phyloP scores from a whole-genome alignment of 1,140 invertebrate genomes.

The Leptopilina clavipes region DNA sequence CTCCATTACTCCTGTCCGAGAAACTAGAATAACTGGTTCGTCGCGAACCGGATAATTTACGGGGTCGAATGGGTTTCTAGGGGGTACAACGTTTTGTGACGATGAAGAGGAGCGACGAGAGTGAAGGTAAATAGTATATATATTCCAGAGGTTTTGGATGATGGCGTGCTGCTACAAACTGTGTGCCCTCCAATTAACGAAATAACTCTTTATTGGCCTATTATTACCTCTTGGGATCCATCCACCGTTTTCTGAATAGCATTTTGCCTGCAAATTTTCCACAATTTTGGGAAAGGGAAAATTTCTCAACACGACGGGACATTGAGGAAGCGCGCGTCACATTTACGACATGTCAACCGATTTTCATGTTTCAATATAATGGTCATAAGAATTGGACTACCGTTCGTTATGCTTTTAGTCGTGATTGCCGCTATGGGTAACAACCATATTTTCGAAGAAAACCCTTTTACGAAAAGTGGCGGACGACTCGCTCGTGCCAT shows the following conservation, averaged over 20 bases:
- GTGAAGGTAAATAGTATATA: slow-evolving; percentile 29
- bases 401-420: slow-evolving; percentile 29
- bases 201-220: slow-evolving; percentile 50
- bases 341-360: slow-evolving; percentile 47
- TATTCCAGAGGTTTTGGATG: background rate
- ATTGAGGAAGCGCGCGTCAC: background rate
- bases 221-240: slow-evolving; percentile 41
- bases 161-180: background rate
- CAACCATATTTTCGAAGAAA: slow-evolving; percentile 23
- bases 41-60: slow-evolving; percentile 56
- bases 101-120: slow-evolving; percentile 34
- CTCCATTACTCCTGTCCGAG: slow-evolving; percentile 42
- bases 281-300: background rate
- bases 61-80: slow-evolving; percentile 40
- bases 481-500: slow-evolving; percentile 9
- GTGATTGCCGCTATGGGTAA: slow-evolving; percentile 44
- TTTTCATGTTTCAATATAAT: slow-evolving; percentile 41
- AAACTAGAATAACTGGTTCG: slow-evolving; percentile 46
- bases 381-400: slow-evolving; percentile 56
- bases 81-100: slow-evolving; percentile 39
- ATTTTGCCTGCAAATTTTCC: slow-evolving; percentile 29
- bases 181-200: slow-evolving; percentile 45
- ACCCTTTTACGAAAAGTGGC: slow-evolving; percentile 15
- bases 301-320: background rate
- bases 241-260: background rate